These are phyloP conservation scores for Dolichallabes microphthalmus DNA, from an alignment of 2,113 vertebrate genomes.

Conservation along the genomic window DNA sequence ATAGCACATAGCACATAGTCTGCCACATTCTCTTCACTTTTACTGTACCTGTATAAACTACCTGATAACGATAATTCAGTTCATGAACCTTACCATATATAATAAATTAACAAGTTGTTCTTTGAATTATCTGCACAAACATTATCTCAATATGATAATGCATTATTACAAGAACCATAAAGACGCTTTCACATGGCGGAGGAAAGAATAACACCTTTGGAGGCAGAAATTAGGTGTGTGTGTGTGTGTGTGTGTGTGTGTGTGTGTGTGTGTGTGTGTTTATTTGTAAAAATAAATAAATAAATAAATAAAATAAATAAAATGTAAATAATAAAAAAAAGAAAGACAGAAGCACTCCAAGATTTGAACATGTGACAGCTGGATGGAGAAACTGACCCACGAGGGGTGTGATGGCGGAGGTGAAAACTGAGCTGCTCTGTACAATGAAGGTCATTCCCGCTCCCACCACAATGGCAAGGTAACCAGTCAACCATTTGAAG, in stretches of 20 bases:
- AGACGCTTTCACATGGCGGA: background rate
- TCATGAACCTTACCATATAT: background rate
- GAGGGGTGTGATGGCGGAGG: constrained; percentile 90
- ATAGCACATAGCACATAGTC: background rate
- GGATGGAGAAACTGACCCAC: constrained; percentile 78
- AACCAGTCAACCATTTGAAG: constrained; percentile 89
- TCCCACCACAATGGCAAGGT: constrained; percentile 88
- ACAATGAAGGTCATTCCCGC: constrained; percentile 94
- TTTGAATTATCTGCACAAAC: background rate
- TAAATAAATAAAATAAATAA: no score
- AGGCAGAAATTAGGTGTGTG: background rate
- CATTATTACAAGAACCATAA: background rate
- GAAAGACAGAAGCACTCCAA: no score
- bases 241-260: background rate
- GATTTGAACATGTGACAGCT: background rate
- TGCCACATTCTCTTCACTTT: background rate
- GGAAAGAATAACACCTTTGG: background rate
- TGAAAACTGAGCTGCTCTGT: constrained; percentile 98
- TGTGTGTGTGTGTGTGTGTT: no score
- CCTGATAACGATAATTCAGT: background rate
- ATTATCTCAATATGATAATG: background rate
- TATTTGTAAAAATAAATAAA: no score
- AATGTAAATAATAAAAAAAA: no score
- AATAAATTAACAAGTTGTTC: constrained; percentile 2
- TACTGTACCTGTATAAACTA: background rate